These are phyloP conservation scores for Hypsibius dujardini DNA, from an alignment of 1,140 invertebrate species.

Conservation along the genomic window DNA sequence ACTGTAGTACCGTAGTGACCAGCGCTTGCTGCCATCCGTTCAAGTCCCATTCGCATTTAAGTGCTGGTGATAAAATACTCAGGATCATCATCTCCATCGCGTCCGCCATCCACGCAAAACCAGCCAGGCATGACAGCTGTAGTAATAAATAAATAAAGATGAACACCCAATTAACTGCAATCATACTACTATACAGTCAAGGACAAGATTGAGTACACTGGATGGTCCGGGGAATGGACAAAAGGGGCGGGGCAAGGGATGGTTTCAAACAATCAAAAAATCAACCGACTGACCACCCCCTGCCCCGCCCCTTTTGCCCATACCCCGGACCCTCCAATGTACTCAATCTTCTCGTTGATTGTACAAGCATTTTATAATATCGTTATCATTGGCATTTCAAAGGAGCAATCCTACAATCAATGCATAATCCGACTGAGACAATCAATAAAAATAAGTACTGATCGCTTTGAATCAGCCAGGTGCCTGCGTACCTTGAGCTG, in stretches of 20 bases:
- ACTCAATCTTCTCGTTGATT: too few relatives aligned
- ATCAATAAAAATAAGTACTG: background rate
- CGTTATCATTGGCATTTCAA: background rate
- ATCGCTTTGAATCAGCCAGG: constrained; percentile 28
- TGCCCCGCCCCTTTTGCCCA: too few relatives aligned
- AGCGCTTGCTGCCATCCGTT: constrained; percentile 55
- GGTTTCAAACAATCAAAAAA: too few relatives aligned
- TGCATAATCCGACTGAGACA: too few relatives aligned
- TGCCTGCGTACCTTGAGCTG: constrained; percentile 53
- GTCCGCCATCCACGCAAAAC: constrained; percentile 86
- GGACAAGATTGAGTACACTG: too few relatives aligned
- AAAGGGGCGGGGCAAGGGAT: too few relatives aligned
- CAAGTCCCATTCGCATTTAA: constrained; percentile 84
- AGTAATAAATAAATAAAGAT: too few relatives aligned
- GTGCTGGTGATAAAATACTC: constrained; percentile 70
- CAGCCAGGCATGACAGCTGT: constrained; percentile 55
- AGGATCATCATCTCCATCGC: constrained; percentile 97
- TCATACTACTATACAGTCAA: background rate
- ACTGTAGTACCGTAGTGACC: constrained; percentile 44
- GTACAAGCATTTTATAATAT: background rate
- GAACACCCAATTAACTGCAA: background rate
- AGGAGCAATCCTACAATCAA: too few relatives aligned
- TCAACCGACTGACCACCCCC: too few relatives aligned
- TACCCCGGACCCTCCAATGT: too few relatives aligned
- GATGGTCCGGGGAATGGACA: too few relatives aligned